Base-by-base conservation (phyloP, 2,113 vertebrate genomes). In the Hemiscyllium ocellatum region DNA sequence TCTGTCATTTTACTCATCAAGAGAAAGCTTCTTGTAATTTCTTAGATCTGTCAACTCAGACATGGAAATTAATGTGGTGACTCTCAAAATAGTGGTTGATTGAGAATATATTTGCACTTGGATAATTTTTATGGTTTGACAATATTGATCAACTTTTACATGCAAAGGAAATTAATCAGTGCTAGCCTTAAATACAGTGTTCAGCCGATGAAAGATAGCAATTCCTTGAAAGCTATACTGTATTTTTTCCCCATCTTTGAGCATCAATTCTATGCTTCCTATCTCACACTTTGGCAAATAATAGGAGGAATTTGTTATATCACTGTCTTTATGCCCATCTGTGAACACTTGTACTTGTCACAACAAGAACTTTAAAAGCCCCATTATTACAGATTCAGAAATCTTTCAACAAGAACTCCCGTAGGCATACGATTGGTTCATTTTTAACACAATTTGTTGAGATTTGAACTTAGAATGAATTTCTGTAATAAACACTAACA, bases 21-120 rank as follows among this genome's bases (percentile, higher is more conserved):
- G 61, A 68, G n/a, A 42, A 94, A 66, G 33, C 65, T 94, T 33
- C 65, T 68, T 94, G 65, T 94, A 66, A 24, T 68, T 94, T 37
- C 87, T 33, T 68, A 68, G 68, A 94, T 37, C 90, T 94, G 90
- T 68, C 65, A 94, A 94, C 33, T 94, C 90, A 37, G 65, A 68
- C 15, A 37, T 68, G 90, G 65, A 94, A 94, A 94, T 94, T 65
- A 94, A 94, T 94, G 29, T 94, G 90, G 33, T 68, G 66, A 20
- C 20, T 94, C 61, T 68, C 61, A 37, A 93, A 94, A 94, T 61
- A 68, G n/a, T 37, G 22, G 33, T 61, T 61, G 52, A 90, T n/a
- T 90, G 87, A 90, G 50, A 17, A 52, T 90, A 8, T 15, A 90
- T 61, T 90, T 90, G 52, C 56, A 90, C 26, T 61, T 61, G 33